These are phyloP conservation scores for Malacoctenus gilli DNA, from an alignment of 2,797 vertebrate genomes.

Conservation along the genomic window DNA sequence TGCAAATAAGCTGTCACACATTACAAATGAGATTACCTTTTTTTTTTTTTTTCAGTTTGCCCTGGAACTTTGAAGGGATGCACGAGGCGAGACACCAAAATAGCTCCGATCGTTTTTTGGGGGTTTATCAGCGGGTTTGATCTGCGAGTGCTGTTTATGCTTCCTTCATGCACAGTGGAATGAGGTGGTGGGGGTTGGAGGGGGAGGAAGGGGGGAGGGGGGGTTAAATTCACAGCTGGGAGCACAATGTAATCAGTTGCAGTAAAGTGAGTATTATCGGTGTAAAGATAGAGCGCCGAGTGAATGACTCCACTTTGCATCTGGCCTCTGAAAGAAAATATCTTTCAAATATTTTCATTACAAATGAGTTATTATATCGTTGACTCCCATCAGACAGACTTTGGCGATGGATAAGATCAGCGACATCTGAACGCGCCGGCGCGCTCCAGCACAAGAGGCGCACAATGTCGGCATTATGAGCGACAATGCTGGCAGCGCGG, in stretches of 20 bases:
- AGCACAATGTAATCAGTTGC: conserved; percentile 81
- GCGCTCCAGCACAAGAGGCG: conserved; percentile 23
- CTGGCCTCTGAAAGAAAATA: conserved; percentile 46
- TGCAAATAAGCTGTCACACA: conserved; percentile 86
- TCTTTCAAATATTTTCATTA: conserved; percentile 45
- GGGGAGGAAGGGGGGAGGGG: conserved; percentile 56
- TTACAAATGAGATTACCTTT: conserved; percentile 88
- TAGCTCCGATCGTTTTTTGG: conserved; percentile 71
- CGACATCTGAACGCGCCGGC: conserved; percentile 16
- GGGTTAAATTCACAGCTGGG: conserved; percentile 74
- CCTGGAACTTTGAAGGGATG: conserved; percentile 70
- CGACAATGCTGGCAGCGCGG: conserved; percentile 12
- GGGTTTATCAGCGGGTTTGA: conserved; percentile 79
- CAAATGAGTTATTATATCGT: conserved; percentile 37
- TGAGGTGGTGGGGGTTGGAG: conserved; percentile 57
- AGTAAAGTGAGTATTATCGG: conserved; percentile 66
- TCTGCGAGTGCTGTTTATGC: conserved; percentile 77
- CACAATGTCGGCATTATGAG: conserved; percentile 24
- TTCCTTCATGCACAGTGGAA: conserved; percentile 71
- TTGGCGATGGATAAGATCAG: conserved; percentile 35
- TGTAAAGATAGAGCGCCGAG: conserved; percentile 62
- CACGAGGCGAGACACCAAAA: conserved; percentile 73
- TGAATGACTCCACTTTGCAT: conserved; percentile 42
- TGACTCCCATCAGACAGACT: conserved; percentile 13
- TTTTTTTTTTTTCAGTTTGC: conserved; percentile 76